A percentile compares a stretch with the other conserved stretches of the same genome.
These are phyloP conservation scores for Atopsyche davidsoni DNA, from an alignment of 1,140 invertebrate genomes.

Conservation along the genomic window DNA sequence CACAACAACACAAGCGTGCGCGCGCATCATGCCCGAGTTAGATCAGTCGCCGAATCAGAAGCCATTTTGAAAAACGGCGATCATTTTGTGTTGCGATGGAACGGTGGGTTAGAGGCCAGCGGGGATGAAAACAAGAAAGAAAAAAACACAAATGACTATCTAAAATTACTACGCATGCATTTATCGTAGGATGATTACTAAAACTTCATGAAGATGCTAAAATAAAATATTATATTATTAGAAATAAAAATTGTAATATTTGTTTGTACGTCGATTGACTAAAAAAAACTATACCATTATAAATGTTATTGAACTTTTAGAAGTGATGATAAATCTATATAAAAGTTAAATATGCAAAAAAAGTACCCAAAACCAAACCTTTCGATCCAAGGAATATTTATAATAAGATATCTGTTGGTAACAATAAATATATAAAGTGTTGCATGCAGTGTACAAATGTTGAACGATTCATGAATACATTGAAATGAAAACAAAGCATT, in stretches of 20 bases:
- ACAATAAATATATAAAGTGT: too few species aligned
- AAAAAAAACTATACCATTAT: neutral
- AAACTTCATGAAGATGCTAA: too few species aligned
- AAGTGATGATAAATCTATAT: neutral
- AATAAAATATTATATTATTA: neutral
- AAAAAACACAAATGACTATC: conserved; percentile 10
- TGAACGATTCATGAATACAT: too few species aligned
- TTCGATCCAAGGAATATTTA: too few species aligned
- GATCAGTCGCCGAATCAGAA: neutral
- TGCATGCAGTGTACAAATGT: too few species aligned
- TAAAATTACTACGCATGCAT: neutral
- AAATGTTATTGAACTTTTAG: too few species aligned
- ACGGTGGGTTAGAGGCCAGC: neutral
- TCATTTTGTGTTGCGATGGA: neutral
- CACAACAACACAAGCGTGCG: conserved; percentile 13
- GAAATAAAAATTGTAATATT: neutral
- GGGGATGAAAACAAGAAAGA: conserved; percentile 22
- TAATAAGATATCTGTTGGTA: too few species aligned
- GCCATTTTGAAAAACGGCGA: neutral
- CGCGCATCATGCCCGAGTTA: neutral
- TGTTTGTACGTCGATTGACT: neutral
- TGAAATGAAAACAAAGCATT: too few species aligned
- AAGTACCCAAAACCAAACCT: too few species aligned
- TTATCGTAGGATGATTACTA: neutral
- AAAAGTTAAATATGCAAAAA: too few species aligned